These are phyloP conservation scores for Orthonevra nobilis DNA, from an alignment of 2,888 invertebrate genomes.

Conservation along the genomic window DNA sequence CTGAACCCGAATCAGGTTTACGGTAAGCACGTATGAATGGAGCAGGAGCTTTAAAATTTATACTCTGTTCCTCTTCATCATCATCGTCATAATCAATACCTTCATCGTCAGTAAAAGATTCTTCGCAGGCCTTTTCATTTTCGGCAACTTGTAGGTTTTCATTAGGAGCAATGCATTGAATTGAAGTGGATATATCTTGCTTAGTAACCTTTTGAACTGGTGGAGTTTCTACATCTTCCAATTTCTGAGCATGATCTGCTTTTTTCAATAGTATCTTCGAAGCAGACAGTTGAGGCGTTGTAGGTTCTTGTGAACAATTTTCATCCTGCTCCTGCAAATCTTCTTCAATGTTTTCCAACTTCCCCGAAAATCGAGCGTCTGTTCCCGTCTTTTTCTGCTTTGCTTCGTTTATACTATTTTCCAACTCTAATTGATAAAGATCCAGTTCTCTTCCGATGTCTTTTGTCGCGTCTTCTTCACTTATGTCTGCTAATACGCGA, in stretches of 20 bases:
- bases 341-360: conserved; percentile 55
- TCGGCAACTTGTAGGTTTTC: too few species aligned
- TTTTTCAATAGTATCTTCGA: background rate
- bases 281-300: conserved; percentile 21
- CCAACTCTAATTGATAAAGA: conserved; percentile 79
- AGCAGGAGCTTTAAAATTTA: conserved; percentile 76
- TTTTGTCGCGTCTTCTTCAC: conserved; percentile 76
- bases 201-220: conserved; percentile 20
- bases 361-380: conserved; percentile 35
- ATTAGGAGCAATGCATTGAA: too few species aligned
- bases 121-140: background rate
- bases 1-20: conserved; percentile 68
- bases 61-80: conserved; percentile 72
- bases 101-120: conserved; percentile 52
- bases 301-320: conserved; percentile 21
- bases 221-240: conserved; percentile 58
- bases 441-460: conserved; percentile 79
- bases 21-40: conserved; percentile 79
- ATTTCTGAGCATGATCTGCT: background rate
- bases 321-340: conserved; percentile 72
- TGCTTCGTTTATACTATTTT: conserved; percentile 80
- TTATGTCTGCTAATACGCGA: conserved; percentile 75
- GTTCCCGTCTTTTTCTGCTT: conserved; percentile 75
- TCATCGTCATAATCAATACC: conserved; percentile 71
- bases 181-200: background rate